Base-by-base conservation (phyloP, 2,113 vertebrate species). In the Pithys albifrons region DNA sequence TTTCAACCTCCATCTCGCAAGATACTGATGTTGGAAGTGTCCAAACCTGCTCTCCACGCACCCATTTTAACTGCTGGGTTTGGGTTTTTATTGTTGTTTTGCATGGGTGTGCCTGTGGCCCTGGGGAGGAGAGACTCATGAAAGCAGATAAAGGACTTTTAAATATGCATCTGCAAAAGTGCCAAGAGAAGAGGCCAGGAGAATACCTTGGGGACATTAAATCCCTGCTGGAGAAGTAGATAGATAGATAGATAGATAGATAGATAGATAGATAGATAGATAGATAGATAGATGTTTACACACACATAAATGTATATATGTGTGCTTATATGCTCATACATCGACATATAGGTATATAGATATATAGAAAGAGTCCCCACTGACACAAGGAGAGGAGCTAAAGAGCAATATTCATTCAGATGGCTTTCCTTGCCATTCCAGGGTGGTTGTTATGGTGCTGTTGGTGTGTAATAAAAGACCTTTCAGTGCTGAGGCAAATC, bases 401-500 rank as follows among this genome's bases (percentile, higher is more conserved):
- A 35, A 89, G 85, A 95, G 92, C 88, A 85, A 35, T 59, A 87
- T 95, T 96, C 93, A 96, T 97, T 97, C 82, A 76, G 90, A 83
- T 84, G 69, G 51, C 70, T 97, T 96, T 96, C 74, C 76, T 95
- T 96, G 86, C 77, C 55, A 15, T 93, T 92, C 74, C 86, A 85
- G 78, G 58, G 82, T 85, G 97, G 94, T 62, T 96, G 54, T 97
- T 97, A 90, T 35, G 64, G 88, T 89, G 91, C 87, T 84, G 88
- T 41, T 95, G 89, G 84, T 79, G 94, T 93, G 90, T 85, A 97
- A 98, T 95, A 81, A 98, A 97, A 97, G 87, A 90, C 54, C 91
- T 97, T 97, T 96, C 93, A 95, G 94, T 81, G 91, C 78, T 91
- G 65, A 76, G 62, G 90, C 78, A 97, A 97, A 98, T 97, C 90